phyloP scores from a whole-genome alignment of 2,797 vertebrate genomes.

The Arrhamphus sclerolepis region DNA sequence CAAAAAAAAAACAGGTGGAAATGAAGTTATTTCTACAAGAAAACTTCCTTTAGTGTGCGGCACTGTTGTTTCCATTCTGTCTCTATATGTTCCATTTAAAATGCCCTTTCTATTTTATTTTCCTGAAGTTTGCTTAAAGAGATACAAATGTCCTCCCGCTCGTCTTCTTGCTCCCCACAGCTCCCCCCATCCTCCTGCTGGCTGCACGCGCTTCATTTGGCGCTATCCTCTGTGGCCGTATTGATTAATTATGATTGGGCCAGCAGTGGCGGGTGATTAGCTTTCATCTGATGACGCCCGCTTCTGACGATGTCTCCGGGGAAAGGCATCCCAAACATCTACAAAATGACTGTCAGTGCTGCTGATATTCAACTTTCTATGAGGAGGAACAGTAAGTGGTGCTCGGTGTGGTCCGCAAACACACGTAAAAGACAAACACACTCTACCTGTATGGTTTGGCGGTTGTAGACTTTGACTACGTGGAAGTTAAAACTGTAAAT shows the following conservation, averaged over 20 bases:
- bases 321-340: conserved; percentile 42
- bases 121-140: conserved; percentile 35
- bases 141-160: neutral
- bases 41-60: too few species aligned
- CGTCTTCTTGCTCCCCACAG: neutral
- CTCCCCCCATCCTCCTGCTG: conserved; percentile 13
- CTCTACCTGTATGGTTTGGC: conserved; percentile 96
- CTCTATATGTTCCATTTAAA: too few species aligned
- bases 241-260: conserved; percentile 67
- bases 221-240: conserved; percentile 37
- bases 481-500: conserved; percentile 99
- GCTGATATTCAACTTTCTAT: conserved; percentile 38
- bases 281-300: conserved; percentile 54
- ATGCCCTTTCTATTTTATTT: too few species aligned
- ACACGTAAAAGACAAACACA: conserved; percentile 5
- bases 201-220: conserved; percentile 18
- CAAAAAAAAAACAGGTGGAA: too few species aligned
- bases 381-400: neutral
- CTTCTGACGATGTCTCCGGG: conserved; percentile 31
- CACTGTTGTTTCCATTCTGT: too few species aligned
- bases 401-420: neutral
- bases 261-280: conserved; percentile 29
- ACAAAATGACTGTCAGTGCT: conserved; percentile 39
- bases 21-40: neutral
- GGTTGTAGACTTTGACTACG: conserved; percentile 99